Base-by-base conservation (phyloP, 2,113 vertebrate species). In the Seriola dumerili region DNA sequence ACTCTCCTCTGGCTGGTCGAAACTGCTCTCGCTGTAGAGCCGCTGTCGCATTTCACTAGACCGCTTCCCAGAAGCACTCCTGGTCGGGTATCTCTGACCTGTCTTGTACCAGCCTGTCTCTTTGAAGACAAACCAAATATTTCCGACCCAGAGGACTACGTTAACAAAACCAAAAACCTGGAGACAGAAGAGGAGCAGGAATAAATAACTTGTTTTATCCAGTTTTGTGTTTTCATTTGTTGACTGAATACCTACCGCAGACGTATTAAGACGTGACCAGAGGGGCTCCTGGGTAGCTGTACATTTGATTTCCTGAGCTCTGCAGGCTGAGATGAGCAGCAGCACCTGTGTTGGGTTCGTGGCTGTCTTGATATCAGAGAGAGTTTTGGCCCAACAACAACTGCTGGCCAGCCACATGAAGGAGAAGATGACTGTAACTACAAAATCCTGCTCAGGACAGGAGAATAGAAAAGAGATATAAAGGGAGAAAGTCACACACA, bases 121-220 rank as follows among this genome's bases (percentile, higher is more conserved):
- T 94, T 99, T 99, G 93, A 98, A 99, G 88, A 98, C 98, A 94
- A 99, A 99, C 98, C 98, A 99, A 91, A 99, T 99, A 90, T 99
- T 99, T 88, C 98, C 98, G 88, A 96, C 96, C 98, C 98, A 99
- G 55, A 99, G 97, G 89, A 97, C 91, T 84, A 98, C 97, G 85
- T 99, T 99, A 85, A 99, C 94, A 93, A 97, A 99, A 84, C 98
- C 98, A 94, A 99, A 99, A 29, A 99, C 97, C 98, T 99, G 80
- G 7, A 83, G 50, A 67, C 5, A 64, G 16, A 84, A 61, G 48
- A 76, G 14, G 19, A 5, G 73, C 25, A n/a, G 2, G 13, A 23
- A 46, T 69, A 14, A 83, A 67, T 52, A 8, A 11, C 10, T 67
- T 10, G 1, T 40, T 73, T 58, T 4, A 10, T 62, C 1, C 11